Base-by-base conservation (phyloP, 2,888 invertebrate species). In the Octonoba sinensis region DNA sequence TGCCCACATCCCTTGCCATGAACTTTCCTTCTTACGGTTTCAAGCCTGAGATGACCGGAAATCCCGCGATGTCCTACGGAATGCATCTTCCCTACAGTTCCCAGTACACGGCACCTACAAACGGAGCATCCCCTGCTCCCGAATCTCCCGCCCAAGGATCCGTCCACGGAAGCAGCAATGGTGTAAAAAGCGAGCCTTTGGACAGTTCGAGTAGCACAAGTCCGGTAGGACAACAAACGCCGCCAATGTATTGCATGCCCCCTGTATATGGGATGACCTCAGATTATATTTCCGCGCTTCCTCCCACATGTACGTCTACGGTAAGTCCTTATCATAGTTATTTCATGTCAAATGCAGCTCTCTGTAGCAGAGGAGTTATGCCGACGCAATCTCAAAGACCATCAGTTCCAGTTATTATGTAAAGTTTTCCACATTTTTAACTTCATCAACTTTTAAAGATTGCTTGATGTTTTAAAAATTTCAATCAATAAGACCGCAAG, bases 311-410 rank as follows among this genome's bases (percentile, higher is more conserved):
- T 54, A 6, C 44, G 13, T 1, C 22, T 12, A 24, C 22, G 12
- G 6, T 22, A 2, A 15, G 4, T 22, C 16, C 47, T 18, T 22
- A 47, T 16, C 22, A 65, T 12, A 15, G n/a, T 18, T 15, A 27
- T 20, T 67, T 36, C 36, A 67, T 67, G 67, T 18, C 67, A n/a
- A 67, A 67, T 24, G 13, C 46, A 20, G 54, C 56, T 27, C 18
- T 66, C 1, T 67, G 67, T 18, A 67, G 36, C 18, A 51, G 54
- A 36, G 54, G 54, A 8, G 54, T 67, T 18, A 12, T 67, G 27
- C 54, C 51, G 13, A 27, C 67, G 6, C 67, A 67, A 67, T n/a
- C 44, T 13, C 67, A 54, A 67, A 36, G 67, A 54, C 24, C 54
- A 27, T 24, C 27, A n/a, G 67, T 67, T n/a, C 51, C 49, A 11